These are phyloP conservation scores for Lepidurus apus DNA, from an alignment of 1,140 invertebrate genomes.

Conservation along the genomic window DNA sequence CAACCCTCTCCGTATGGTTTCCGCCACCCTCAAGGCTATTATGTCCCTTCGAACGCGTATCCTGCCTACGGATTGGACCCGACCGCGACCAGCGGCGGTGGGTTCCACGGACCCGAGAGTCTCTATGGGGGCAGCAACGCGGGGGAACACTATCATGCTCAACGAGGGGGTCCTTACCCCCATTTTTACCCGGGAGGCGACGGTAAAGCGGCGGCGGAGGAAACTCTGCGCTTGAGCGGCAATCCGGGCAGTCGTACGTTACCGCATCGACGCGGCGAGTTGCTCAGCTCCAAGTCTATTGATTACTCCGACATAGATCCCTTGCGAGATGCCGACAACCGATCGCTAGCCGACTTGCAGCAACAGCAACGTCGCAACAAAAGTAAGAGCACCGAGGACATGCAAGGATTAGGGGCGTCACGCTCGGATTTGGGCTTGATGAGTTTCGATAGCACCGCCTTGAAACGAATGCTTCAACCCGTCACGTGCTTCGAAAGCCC, in stretches of 20 bases:
- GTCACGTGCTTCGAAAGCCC: slow-evolving; percentile 71
- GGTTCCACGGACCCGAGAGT: not conserved
- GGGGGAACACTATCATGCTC: not conserved
- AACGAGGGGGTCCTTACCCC: not conserved
- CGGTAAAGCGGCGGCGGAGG: not conserved
- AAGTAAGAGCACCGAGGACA: slow-evolving; percentile 69
- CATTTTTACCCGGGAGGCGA: not conserved
- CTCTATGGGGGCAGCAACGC: not conserved
- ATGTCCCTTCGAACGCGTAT: not conserved
- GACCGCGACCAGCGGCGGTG: not conserved
- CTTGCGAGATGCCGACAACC: slow-evolving; percentile 48
- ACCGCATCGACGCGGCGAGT: slow-evolving; percentile 45
- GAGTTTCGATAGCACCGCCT: slow-evolving; percentile 66
- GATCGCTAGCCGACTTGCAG: slow-evolving; percentile 37
- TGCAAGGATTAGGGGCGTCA: slow-evolving; percentile 38
- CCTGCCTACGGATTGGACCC: not conserved
- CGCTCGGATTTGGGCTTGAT: slow-evolving; percentile 35
- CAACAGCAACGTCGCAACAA: slow-evolving; percentile 60
- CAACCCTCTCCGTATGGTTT: not conserved
- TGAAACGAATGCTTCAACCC: slow-evolving; percentile 89
- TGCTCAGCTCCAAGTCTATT: slow-evolving; percentile 55
- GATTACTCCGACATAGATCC: slow-evolving; percentile 66
- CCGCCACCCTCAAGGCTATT: not conserved
- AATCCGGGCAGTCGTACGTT: slow-evolving; percentile 28
- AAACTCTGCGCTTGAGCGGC: not conserved